Percentiles rank a stretch among this genome's conserved stretches.
Evolutionary conservation across 2,797 vertebrate genomes (phyloP).

Genomic region (Cottoperca gobio): DNA sequence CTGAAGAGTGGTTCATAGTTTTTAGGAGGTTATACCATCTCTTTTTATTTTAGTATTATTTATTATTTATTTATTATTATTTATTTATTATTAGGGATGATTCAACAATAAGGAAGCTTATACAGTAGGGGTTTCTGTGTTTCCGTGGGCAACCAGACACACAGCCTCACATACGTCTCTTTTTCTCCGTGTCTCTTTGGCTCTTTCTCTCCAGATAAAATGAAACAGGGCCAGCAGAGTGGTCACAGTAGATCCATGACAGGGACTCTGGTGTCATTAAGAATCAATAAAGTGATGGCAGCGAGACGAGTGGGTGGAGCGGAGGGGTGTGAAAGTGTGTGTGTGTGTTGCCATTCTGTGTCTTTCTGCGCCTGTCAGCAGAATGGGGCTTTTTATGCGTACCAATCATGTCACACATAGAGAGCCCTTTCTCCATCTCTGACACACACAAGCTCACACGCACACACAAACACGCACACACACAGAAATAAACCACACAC

Average conservation of each 20-base stretch:
- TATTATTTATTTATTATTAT: slow-evolving; percentile 45
- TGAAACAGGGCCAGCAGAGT: slow-evolving; percentile 66
- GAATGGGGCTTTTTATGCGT: slow-evolving; percentile 72
- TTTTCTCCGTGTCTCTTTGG: slow-evolving; percentile 4
- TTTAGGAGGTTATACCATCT: slow-evolving; percentile 13
- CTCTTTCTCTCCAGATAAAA: slow-evolving; percentile 52
- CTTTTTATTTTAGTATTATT: slow-evolving; percentile 27
- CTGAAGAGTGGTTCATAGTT: slow-evolving; percentile 11
- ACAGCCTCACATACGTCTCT: neutral
- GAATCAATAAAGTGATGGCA: slow-evolving; percentile 80
- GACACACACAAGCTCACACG: slow-evolving; percentile 33
- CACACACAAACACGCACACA: slow-evolving; percentile 43
- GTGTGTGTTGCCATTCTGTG: slow-evolving; percentile 34
- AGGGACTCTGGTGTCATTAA: slow-evolving; percentile 79
- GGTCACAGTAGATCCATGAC: slow-evolving; percentile 76
- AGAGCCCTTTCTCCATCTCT: slow-evolving; percentile 58
- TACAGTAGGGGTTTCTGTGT: slow-evolving; percentile 12
- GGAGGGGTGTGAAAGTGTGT: slow-evolving; percentile 23
- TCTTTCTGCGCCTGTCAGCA: slow-evolving; percentile 80
- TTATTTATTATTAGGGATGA: too few relatives aligned
- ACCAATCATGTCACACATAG: slow-evolving; percentile 73
- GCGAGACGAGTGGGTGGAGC: slow-evolving; percentile 35
- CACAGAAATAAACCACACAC: slow-evolving; percentile 19
- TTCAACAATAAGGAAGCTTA: slow-evolving; percentile 22
- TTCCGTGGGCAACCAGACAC: neutral